These are phyloP conservation scores for Myotis findleyi DNA, from an alignment of 2,797 vertebrate species.

Conservation along the genomic window DNA sequence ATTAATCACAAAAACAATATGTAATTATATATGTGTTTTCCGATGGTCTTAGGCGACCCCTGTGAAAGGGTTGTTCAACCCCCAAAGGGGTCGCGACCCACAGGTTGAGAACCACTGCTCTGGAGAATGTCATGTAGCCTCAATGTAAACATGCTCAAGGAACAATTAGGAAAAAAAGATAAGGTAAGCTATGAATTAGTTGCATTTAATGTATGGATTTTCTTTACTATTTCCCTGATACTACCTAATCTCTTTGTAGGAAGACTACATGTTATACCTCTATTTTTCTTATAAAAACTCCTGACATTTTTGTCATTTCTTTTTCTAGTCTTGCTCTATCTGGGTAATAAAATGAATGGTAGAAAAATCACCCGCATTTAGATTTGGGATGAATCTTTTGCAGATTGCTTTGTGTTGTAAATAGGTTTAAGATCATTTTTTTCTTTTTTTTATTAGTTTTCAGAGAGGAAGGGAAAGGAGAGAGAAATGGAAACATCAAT, in stretches of 20 bases:
- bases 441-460: no score
- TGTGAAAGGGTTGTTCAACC: no score
- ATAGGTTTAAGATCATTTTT: background rate
- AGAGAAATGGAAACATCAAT: no score
- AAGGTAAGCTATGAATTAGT: background rate
- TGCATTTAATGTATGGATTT: background rate
- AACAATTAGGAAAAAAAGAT: background rate
- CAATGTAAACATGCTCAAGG: background rate
- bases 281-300: background rate
- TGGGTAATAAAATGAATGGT: background rate
- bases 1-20: no score
- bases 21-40: no score
- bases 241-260: background rate
- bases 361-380: constrained; percentile 8
- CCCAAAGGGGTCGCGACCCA: no score
- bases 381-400: background rate
- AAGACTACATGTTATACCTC: background rate
- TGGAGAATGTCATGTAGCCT: background rate
- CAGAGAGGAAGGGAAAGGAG: no score
- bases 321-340: background rate
- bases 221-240: background rate
- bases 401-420: constrained; percentile 10
- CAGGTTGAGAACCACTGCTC: background rate
- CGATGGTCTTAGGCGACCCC: no score
- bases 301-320: background rate